Percentiles rank a stretch among this genome's conserved stretches.
phyloP scores from a whole-genome alignment of 2,888 invertebrate species.

The Amblyteles armatorius region DNA sequence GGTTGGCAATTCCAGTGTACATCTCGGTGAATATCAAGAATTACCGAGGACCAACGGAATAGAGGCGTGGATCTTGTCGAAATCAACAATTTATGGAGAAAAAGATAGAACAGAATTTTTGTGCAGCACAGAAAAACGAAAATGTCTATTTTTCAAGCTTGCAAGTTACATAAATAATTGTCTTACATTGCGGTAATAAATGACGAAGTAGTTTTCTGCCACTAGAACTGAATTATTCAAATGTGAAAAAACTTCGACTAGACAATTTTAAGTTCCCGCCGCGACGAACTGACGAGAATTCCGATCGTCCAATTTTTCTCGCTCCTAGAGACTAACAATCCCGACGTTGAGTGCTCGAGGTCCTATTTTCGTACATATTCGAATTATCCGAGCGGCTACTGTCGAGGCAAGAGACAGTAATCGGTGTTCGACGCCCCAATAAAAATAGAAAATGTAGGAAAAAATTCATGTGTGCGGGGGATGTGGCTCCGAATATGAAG shows the following conservation, averaged over 20 bases:
- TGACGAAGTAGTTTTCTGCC: conserved; percentile 25
- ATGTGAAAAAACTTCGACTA: not conserved
- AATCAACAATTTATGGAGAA: not conserved
- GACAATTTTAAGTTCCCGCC: not conserved
- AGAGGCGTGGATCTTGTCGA: not conserved
- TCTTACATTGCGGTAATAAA: conserved; percentile 17
- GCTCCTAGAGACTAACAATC: not conserved
- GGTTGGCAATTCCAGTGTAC: conserved; percentile 60
- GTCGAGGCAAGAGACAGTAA: not conserved
- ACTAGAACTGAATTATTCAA: not conserved
- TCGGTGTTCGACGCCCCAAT: no score
- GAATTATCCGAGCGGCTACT: conserved; percentile 6
- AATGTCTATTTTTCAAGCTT: not conserved
- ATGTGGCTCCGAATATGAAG: no score
- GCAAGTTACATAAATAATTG: not conserved
- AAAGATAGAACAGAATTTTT: conserved; percentile 13
- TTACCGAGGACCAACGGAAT: conserved; percentile 43
- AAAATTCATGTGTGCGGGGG: no score
- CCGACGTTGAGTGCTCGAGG: not conserved
- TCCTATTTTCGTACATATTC: conserved; percentile 27
- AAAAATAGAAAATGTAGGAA: no score
- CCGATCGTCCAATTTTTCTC: not conserved
- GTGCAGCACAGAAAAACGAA: not conserved
- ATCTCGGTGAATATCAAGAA: conserved; percentile 65
- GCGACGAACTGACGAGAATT: not conserved